Evolutionary conservation across 2,888 invertebrate genomes (phyloP), one percentile per base, ranked within the genome.

Genomic region (Megaustenia siamemsis): DNA sequence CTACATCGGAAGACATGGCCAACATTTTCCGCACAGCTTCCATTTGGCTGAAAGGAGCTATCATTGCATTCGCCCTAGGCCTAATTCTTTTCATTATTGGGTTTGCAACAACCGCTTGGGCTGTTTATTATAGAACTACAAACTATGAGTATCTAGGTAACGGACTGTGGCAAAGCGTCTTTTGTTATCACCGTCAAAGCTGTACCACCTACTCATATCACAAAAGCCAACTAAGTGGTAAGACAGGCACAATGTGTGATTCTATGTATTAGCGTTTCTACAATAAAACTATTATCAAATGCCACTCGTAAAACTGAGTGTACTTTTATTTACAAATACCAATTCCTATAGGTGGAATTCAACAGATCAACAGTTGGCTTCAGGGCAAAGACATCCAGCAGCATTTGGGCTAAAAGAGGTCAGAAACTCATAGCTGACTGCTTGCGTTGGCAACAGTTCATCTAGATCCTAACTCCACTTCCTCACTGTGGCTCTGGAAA

Each of bases 31-130:
- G 84, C 0, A 63, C 88, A 12, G 86, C 89, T 28, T 90, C 89
- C 12, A 88, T 86, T 24, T 88, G 88, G 86, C 68, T 89, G 85
- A 89, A 88, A 76, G 66, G 88, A 5, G 88, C 89, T n/a, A 45
- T 89, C 32, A 79, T 88, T 18, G 71, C 83, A 60, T 78, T 89
- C 12, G 84, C 84, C 43, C 38, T 89, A 0, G 89, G 88, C 1
- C 75, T 87, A 5, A 49, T 91, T 28, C 80, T 92, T 66, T 91
- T 90, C 53, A 84, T 90, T 6, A 86, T 91, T 60, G 92, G 90
- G 6, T 90, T 91, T 80, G 89, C 91, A 24, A 92, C 92, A 10
- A 84, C 87, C 3, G 82, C 87, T 4, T 92, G 92, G 92, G 88
- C 90, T 86, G 75, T 66, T 0, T 45, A 49, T n/a, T 4, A 69